Conservation (phyloP, 2,888 invertebrate genomes). For the Rhopalosiphum nymphaeae region DNA sequence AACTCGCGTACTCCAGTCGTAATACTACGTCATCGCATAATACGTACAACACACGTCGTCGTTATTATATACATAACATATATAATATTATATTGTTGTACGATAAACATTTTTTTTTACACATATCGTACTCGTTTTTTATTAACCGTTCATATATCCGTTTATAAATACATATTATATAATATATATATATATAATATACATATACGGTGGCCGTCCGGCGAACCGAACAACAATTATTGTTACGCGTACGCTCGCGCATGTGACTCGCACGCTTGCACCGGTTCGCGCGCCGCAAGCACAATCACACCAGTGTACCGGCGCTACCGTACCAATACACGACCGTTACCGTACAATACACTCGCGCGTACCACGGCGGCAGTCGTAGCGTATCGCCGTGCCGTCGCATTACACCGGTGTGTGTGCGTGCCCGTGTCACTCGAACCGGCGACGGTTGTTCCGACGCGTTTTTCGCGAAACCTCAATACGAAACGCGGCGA, state of each 20-base stretch:
- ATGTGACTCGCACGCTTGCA: constrained; percentile 8
- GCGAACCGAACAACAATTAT: not conserved
- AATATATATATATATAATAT: no score
- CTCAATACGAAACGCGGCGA: not conserved
- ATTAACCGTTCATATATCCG: not conserved
- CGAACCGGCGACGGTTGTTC: constrained; percentile 1
- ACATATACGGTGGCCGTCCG: not conserved
- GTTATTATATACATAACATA: not conserved
- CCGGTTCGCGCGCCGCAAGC: constrained; percentile 7
- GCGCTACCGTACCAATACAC: not conserved
- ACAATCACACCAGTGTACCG: not conserved
- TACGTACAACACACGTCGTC: not conserved
- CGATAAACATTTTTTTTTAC: not conserved
- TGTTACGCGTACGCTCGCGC: constrained; percentile 16
- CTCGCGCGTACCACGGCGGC: not conserved
- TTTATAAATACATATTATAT: not conserved
- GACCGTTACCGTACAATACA: not conserved
- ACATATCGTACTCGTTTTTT: not conserved
- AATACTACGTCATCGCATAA: not conserved
- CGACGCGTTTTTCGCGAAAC: not conserved
- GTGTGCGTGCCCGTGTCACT: not conserved
- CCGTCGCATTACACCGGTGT: not conserved
- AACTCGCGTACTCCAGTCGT: not conserved
- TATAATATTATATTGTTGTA: not conserved
- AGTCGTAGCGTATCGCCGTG: not conserved